Conservation (phyloP, 1,140 invertebrate genomes). For the Achroia grisella region DNA sequence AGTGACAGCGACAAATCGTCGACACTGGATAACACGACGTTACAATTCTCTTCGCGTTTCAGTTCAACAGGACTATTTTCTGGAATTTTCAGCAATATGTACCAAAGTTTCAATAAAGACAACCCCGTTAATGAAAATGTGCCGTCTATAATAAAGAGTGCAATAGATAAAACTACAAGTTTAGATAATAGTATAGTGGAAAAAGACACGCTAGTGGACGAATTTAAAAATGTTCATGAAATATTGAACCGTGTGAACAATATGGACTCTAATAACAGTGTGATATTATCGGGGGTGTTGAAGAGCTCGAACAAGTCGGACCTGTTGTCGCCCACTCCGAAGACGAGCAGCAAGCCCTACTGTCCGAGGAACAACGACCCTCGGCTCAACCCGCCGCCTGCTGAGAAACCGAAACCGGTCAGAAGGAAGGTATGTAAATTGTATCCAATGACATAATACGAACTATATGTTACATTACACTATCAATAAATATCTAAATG, state of each 20-base stretch:
- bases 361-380: constrained; percentile 45
- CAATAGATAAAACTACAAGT: constrained; percentile 69
- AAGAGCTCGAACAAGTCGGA: constrained; percentile 35
- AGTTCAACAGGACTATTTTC: constrained; percentile 61
- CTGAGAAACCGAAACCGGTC: constrained; percentile 65
- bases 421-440: constrained; percentile 58
- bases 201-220: constrained; percentile 56
- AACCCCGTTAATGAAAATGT: constrained; percentile 51
- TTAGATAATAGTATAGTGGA: constrained; percentile 65
- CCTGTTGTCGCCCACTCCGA: constrained; percentile 18
- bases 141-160: constrained; percentile 71
- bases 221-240: constrained; percentile 65
- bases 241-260: constrained; percentile 68
- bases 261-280: constrained; percentile 70
- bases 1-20: constrained; percentile 25
- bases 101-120: constrained; percentile 43
- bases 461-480: too few species aligned
- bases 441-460: too few species aligned
- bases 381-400: constrained; percentile 60
- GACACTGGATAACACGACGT: constrained; percentile 30
- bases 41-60: constrained; percentile 54
- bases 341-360: constrained; percentile 29
- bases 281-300: constrained; percentile 63
- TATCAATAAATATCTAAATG: too few species aligned
- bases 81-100: constrained; percentile 61